Percentiles rank a stretch among this genome's conserved stretches.
Evolutionary conservation across 1,140 invertebrate species (phyloP).

Genomic region (Meloidogyne floridensis): DNA sequence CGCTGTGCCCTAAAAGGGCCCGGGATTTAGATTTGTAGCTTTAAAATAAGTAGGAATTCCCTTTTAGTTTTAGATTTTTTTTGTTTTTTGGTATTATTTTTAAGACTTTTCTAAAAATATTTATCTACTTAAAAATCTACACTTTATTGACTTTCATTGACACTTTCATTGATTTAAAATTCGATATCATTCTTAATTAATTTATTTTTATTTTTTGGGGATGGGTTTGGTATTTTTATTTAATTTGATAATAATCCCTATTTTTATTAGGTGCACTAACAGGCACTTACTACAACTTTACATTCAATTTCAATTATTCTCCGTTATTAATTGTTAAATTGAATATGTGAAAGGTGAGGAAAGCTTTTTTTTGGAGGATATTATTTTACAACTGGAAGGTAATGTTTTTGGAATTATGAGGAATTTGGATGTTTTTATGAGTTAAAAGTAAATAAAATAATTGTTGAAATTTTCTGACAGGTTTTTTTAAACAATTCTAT

Average conservation of each 20-base stretch:
- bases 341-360: neutral
- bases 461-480: neutral
- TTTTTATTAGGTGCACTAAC: constrained; percentile 4
- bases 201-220: neutral
- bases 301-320: neutral
- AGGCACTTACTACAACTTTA: neutral
- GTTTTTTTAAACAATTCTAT: neutral
- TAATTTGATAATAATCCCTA: neutral
- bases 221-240: neutral
- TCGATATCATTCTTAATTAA: too few species aligned
- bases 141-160: neutral
- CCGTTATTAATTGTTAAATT: neutral
- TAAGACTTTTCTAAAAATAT: too few species aligned
- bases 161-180: neutral
- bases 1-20: too few species aligned
- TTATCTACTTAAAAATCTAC: too few species aligned
- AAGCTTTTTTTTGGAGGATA: neutral
- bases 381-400: neutral
- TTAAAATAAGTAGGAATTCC: too few species aligned
- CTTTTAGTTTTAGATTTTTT: too few species aligned
- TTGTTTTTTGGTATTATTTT: too few species aligned
- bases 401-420: neutral
- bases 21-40: too few species aligned
- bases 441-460: neutral
- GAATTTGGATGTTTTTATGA: neutral